Conservation (phyloP, 2,797 vertebrate genomes). For the Smutsia gigantea region DNA sequence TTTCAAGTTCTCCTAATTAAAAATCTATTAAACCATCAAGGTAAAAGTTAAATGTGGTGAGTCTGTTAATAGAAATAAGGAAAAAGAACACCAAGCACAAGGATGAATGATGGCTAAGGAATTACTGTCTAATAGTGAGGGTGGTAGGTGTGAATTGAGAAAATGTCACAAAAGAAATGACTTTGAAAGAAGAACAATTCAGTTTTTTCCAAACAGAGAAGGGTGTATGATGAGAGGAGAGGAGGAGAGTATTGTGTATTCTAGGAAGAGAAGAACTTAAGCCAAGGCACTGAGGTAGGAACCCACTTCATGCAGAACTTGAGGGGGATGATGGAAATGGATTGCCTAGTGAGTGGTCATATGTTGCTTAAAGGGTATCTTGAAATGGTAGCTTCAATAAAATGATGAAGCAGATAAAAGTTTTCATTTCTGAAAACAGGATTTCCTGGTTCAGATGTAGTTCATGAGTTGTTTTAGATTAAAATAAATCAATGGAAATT, state of each 20-base stretch:
- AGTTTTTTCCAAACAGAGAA: background rate
- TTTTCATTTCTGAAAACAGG: background rate
- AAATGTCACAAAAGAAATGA: background rate
- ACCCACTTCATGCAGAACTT: background rate
- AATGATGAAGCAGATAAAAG: background rate
- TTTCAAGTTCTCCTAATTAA: background rate
- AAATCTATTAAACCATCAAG: background rate
- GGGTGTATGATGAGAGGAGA: accelerated
- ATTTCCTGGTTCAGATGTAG: background rate
- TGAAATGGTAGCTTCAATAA: background rate
- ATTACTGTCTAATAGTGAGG: background rate
- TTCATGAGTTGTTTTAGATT: background rate
- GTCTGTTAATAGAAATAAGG: background rate
- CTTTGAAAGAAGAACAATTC: background rate
- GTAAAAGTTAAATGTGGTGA: background rate
- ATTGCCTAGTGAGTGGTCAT: background rate
- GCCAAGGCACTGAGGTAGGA: background rate
- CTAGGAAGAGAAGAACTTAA: background rate
- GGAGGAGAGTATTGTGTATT: background rate
- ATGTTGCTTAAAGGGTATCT: background rate
- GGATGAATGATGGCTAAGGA: background rate
- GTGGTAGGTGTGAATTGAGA: background rate
- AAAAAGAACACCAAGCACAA: no score
- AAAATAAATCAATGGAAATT: background rate
- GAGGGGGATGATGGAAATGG: background rate